Evolutionary conservation across 2,888 invertebrate genomes (phyloP).

Genomic region (Scelioninae gen. 2): DNA sequence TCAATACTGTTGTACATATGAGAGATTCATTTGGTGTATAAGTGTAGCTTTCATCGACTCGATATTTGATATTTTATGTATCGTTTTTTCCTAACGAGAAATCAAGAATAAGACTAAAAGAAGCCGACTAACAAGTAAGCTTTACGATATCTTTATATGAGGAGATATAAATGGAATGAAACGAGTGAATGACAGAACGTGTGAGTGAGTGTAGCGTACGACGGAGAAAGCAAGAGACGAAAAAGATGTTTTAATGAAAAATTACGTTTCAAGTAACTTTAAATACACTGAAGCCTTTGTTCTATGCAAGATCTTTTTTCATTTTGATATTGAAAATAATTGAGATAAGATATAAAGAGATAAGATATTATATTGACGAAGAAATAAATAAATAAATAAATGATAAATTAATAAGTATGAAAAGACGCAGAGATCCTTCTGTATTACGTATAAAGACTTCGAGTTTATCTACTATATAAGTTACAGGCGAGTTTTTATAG

Average conservation of each 20-base stretch:
- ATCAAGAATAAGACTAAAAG: slow-evolving; percentile 39
- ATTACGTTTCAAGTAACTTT: slow-evolving; percentile 43
- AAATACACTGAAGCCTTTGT: slow-evolving; percentile 41
- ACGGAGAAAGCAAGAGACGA: too few species aligned
- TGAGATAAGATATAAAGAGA: slow-evolving; percentile 40
- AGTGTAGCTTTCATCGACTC: slow-evolving; percentile 53
- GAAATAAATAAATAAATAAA: too few species aligned
- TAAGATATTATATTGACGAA: too few species aligned
- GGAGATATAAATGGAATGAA: slow-evolving; percentile 17
- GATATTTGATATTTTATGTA: slow-evolving; percentile 57
- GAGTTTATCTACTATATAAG: slow-evolving; percentile 49
- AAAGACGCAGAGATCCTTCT: slow-evolving; percentile 41
- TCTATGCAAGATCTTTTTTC: slow-evolving; percentile 36
- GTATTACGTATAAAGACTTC: slow-evolving; percentile 51
- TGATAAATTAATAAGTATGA: too few species aligned
- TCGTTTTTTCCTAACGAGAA: slow-evolving; percentile 47
- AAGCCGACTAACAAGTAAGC: slow-evolving; percentile 44
- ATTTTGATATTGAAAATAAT: slow-evolving; percentile 29
- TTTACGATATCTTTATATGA: slow-evolving; percentile 45
- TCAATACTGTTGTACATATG: slow-evolving; percentile 54
- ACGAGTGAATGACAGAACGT: slow-evolving; percentile 31
- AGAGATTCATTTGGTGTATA: slow-evolving; percentile 46
- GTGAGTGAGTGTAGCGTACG: too few species aligned
- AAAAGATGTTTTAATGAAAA: slow-evolving; percentile 17
- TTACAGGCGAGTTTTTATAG: slow-evolving; percentile 54